phyloP scores from a whole-genome alignment of 2,797 vertebrate species.

The Gobionotothen gibberifrons region DNA sequence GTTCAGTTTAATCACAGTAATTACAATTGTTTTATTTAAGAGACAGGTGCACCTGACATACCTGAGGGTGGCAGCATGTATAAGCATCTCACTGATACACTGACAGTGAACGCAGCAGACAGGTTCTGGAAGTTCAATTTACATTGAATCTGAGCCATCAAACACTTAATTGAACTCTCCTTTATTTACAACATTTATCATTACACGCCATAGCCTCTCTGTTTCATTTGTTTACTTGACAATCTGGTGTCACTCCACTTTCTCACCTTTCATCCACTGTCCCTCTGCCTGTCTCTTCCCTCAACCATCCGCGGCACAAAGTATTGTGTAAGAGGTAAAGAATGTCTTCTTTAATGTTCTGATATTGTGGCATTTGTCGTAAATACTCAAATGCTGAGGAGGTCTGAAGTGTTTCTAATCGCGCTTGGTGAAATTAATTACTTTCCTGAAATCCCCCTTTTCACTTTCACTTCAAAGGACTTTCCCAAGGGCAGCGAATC shows the following conservation, averaged over 20 bases:
- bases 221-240: conserved; percentile 46
- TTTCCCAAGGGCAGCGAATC: conserved; percentile 85
- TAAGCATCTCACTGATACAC: background rate
- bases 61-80: conserved; percentile 5
- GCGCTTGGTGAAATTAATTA: conserved; percentile 82
- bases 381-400: conserved; percentile 73
- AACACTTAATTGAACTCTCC: background rate
- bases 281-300: conserved; percentile 5
- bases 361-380: conserved; percentile 72
- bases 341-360: conserved; percentile 75
- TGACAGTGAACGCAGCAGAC: conserved; percentile 11
- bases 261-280: conserved; percentile 41
- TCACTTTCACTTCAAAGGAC: conserved; percentile 85
- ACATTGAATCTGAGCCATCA: conserved; percentile 3
- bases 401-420: conserved; percentile 83
- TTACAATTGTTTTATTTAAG: background rate
- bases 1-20: conserved; percentile 1
- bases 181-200: conserved; percentile 15
- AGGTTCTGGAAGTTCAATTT: conserved; percentile 10
- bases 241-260: conserved; percentile 30
- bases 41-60: conserved; percentile 13
- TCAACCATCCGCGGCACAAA: conserved; percentile 58
- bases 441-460: conserved; percentile 78
- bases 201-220: conserved; percentile 16
- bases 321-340: conserved; percentile 56